Base-by-base conservation (phyloP, 2,888 invertebrate genomes). In the Phlogophora meticulosa region DNA sequence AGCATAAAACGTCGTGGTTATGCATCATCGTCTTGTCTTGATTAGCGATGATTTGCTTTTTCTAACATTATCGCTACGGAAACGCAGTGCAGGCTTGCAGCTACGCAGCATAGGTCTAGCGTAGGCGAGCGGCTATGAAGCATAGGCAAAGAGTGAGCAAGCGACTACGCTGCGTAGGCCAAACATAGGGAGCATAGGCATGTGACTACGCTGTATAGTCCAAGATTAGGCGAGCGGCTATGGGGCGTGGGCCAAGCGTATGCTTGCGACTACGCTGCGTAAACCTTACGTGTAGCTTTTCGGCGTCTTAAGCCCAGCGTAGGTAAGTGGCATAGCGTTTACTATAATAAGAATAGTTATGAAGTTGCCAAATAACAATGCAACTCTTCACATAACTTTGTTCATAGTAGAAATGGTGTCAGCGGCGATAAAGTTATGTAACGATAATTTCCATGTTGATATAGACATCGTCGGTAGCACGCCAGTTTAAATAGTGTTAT, bases 401-500 rank as follows among this genome's bases (percentile, higher is more conserved):
- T 59, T 56, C 53, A 67, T 58, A 68, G 38, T 70, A 38, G 13
- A 63, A 78, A 77, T 70, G 59, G 70, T 86, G 87, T 85, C 86
- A 87, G 67, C 69, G 64, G 67, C 61, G 85, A 85, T 87, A 87
- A 72, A 80, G 64, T 88, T 87, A 87, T 85, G 72, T 87, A 87
- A 89, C 80, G 81, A 85, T 82, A 85, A 82, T 77, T 88, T 79
- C 72, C 62, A 82, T 88, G 87, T 90, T 88, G 87, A 84, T 84
- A 83, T 81, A 85, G 80, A 81, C 79, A 83, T 85, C 82, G 86
- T 81, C 85, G 86, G 89, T 88, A 88, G 88, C 82, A 69, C 70
- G 76, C 61, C 80, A 81, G 86, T 88, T 87, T 86, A 89, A 90
- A 91, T 85, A 91, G 82, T 86, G 87, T 91, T 93, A 93, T 93